phyloP scores from a whole-genome alignment of 2,888 invertebrate species.

The Cyclophora albipunctata region DNA sequence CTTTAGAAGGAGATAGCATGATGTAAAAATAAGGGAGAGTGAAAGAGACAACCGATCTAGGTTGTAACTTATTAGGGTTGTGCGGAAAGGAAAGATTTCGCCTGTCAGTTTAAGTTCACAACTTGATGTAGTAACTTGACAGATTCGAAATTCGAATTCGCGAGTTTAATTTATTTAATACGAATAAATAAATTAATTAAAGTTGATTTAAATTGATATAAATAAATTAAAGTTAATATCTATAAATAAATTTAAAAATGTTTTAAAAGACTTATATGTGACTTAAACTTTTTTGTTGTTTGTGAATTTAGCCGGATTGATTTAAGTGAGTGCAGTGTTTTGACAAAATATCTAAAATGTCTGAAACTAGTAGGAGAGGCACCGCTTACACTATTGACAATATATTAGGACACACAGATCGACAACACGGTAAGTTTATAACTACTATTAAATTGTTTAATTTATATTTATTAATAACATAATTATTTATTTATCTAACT shows the following conservation, averaged over 20 bases:
- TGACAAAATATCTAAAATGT: conserved; percentile 23
- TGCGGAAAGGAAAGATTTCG: conserved; percentile 25
- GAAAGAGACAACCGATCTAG: conserved; percentile 20
- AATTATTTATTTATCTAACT: too few species aligned
- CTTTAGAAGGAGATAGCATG: conserved; percentile 26
- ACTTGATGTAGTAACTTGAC: conserved; percentile 21
- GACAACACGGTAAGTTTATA: conserved; percentile 31
- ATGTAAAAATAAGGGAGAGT: conserved; percentile 4
- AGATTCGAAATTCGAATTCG: neutral
- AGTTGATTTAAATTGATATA: neutral
- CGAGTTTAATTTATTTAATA: neutral
- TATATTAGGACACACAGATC: conserved; percentile 53
- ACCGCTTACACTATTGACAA: conserved; percentile 65
- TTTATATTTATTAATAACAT: too few species aligned
- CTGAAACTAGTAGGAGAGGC: conserved; percentile 46
- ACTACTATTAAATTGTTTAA: too few species aligned
- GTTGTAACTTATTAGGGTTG: conserved; percentile 26
- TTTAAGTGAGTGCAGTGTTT: conserved; percentile 17
- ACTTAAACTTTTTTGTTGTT: neutral
- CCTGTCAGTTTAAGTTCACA: conserved; percentile 36
- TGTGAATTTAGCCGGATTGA: neutral
- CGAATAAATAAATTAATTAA: neutral
- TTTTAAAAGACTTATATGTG: neutral
- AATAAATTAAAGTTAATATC: neutral
- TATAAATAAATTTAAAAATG: neutral